Evolutionary conservation across 1,140 invertebrate genomes (phyloP).

Genomic region (Drosophila serrata): DNA sequence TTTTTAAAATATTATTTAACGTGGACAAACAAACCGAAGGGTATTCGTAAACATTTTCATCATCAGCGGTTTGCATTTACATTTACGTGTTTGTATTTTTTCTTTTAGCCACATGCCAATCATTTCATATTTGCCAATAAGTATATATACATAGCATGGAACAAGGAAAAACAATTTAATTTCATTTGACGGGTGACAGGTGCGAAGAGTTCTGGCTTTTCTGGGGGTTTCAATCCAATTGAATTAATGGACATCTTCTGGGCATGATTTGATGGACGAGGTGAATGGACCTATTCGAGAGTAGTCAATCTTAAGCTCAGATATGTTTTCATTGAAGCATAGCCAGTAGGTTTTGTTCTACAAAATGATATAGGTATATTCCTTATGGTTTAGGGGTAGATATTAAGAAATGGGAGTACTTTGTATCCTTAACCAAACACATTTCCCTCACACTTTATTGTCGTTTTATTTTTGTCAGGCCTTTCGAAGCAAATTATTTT

Average conservation of each 20-base stretch:
- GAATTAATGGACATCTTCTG: constrained; percentile 22
- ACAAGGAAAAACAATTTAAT: constrained; percentile 55
- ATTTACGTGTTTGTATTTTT: constrained; percentile 12
- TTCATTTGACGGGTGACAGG: constrained; percentile 38
- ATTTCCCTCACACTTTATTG: constrained; percentile 36
- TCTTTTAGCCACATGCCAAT: constrained; percentile 22
- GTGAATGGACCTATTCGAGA: constrained; percentile 33
- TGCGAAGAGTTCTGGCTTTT: constrained; percentile 6
- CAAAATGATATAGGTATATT: constrained; percentile 35
- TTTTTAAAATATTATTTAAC: constrained; percentile 35
- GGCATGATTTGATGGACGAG: constrained; percentile 28
- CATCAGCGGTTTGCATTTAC: constrained; percentile 27
- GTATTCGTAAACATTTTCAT: constrained; percentile 26
- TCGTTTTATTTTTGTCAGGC: constrained; percentile 28
- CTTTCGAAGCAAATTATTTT: constrained; percentile 23
- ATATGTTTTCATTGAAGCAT: constrained; percentile 46
- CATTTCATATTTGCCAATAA: constrained; percentile 36
- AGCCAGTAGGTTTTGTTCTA: constrained; percentile 19
- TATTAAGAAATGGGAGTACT: constrained; percentile 10
- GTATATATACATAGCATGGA: constrained; percentile 33
- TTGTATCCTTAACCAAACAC: constrained; percentile 32
- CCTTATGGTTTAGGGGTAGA: constrained; percentile 4
- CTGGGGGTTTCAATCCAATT: constrained; percentile 4
- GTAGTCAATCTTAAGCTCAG: constrained; percentile 52
- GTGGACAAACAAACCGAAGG: constrained; percentile 15